phyloP scores from a whole-genome alignment of 2,888 invertebrate genomes.

The Epistrophella euchroma region DNA sequence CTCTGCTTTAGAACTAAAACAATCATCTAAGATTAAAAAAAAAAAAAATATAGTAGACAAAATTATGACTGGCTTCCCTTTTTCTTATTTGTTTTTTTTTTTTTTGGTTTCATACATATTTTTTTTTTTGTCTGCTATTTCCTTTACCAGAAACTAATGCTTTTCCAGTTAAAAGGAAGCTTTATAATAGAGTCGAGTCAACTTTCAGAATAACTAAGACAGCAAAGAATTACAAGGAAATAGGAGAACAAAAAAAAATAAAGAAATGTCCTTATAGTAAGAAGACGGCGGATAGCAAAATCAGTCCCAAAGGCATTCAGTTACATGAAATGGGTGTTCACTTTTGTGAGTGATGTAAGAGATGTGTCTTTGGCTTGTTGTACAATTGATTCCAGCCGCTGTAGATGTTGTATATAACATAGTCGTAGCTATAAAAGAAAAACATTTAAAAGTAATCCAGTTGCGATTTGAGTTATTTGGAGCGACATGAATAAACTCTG shows the following conservation, averaged over 20 bases:
- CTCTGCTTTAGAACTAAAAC: too few relatives aligned
- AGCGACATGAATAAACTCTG: too few relatives aligned
- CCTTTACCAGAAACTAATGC: too few relatives aligned
- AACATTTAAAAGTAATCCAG: too few relatives aligned
- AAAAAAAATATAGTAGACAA: too few relatives aligned
- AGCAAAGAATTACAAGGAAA: conserved; percentile 18
- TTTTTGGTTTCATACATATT: too few relatives aligned
- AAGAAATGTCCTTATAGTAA: background rate
- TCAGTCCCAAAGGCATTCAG: background rate
- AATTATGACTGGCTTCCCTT: background rate
- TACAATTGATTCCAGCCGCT: background rate
- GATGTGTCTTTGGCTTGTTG: background rate
- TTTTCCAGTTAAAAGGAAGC: conserved; percentile 34
- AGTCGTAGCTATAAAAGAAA: too few relatives aligned
- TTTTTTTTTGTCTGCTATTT: too few relatives aligned
- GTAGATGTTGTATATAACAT: background rate
- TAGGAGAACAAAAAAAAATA: background rate
- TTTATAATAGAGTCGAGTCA: conserved; percentile 12
- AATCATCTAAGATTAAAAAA: too few relatives aligned
- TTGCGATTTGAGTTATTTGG: too few relatives aligned
- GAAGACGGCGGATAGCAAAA: background rate
- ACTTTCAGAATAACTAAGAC: conserved; percentile 30
- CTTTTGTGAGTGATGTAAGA: background rate
- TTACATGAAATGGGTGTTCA: conserved; percentile 8
- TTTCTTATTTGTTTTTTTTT: background rate